Percentiles rank a stretch among this genome's conserved stretches.
Evolutionary conservation across 2,113 vertebrate genomes (phyloP).

Genomic region (Glaucomys volans): DNA sequence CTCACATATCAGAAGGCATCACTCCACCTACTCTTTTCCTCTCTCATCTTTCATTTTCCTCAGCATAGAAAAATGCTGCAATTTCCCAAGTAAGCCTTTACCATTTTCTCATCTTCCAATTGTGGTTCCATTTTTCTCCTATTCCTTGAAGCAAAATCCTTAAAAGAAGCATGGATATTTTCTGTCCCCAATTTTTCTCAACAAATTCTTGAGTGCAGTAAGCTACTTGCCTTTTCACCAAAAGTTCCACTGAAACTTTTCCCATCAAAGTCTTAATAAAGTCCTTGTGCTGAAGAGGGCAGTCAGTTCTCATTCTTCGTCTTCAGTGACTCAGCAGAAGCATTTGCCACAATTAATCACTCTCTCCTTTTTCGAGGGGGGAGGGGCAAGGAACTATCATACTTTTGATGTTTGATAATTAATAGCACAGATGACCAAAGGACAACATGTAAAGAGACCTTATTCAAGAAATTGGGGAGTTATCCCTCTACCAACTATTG

Average conservation of each 20-base stretch:
- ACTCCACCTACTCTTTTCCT: background rate
- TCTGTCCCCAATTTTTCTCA: background rate
- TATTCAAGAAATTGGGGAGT: constrained; percentile 80
- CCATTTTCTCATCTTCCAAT: background rate
- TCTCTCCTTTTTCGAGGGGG: background rate
- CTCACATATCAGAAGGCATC: background rate
- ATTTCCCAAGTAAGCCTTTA: background rate
- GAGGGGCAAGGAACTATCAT: background rate
- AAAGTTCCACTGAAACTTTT: background rate
- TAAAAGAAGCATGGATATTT: background rate
- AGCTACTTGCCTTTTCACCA: background rate
- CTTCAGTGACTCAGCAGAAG: background rate
- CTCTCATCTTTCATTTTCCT: background rate
- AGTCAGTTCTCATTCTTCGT: background rate
- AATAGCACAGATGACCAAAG: background rate
- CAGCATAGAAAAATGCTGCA: background rate
- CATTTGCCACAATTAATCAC: background rate
- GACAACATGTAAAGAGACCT: constrained; percentile 74
- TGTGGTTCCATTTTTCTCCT: background rate
- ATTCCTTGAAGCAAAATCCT: background rate
- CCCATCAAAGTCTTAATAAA: background rate
- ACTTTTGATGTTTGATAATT: background rate
- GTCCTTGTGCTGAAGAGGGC: background rate
- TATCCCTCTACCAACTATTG: constrained; percentile 85
- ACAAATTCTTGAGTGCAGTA: background rate